phyloP scores from a whole-genome alignment of 2,113 vertebrate genomes.

The Petrocephalus microphthalmus region DNA sequence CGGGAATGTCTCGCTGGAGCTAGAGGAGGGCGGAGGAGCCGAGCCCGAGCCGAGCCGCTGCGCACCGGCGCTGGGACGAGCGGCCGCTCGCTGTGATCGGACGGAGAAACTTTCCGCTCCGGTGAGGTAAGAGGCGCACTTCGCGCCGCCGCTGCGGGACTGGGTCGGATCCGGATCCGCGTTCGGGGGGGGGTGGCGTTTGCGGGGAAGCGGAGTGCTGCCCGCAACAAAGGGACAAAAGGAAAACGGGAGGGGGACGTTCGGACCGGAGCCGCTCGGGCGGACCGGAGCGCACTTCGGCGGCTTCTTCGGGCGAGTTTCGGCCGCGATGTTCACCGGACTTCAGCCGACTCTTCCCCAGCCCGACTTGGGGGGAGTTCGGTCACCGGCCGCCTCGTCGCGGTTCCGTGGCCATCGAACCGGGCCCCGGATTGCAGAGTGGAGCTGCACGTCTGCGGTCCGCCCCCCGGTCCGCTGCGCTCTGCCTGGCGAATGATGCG shows the following conservation, averaged over 20 bases:
- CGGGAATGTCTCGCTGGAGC: constrained; percentile 7
- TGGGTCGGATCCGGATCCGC: neutral
- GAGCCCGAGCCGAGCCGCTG: neutral
- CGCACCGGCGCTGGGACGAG: neutral
- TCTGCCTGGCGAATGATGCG: neutral
- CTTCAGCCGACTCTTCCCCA: neutral
- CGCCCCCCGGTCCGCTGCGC: too few relatives aligned
- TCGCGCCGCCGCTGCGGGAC: neutral
- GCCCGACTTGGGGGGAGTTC: too few relatives aligned
- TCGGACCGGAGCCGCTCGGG: neutral
- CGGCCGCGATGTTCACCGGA: neutral
- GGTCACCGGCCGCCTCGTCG: neutral
- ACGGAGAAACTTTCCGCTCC: neutral
- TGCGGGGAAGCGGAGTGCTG: neutral
- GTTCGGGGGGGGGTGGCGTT: neutral
- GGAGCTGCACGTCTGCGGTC: too few relatives aligned
- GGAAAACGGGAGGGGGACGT: neutral
- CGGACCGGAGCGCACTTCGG: neutral
- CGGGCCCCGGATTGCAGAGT: neutral
- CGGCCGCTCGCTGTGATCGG: neutral
- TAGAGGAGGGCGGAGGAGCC: neutral
- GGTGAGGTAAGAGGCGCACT: neutral
- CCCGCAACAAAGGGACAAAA: neutral
- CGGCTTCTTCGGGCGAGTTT: neutral
- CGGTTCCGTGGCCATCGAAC: neutral